Conservation (phyloP, 2,888 invertebrate species). For the Acrobasis suavella region DNA sequence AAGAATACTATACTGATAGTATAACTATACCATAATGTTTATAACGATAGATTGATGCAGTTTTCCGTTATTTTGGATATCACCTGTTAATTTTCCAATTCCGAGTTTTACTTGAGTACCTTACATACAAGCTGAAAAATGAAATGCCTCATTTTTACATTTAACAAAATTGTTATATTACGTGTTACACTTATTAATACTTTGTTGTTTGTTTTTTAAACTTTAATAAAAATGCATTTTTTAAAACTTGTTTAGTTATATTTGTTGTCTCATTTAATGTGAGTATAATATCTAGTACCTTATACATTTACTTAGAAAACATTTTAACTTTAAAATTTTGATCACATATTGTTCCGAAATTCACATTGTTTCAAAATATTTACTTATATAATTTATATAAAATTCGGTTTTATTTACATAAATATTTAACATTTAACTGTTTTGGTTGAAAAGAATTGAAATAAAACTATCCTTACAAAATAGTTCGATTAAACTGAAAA, state of each 20-base stretch:
- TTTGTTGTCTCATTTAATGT: neutral
- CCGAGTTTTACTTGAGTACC: no score
- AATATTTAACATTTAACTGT: neutral
- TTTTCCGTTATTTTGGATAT: no score
- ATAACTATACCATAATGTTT: no score
- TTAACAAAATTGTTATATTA: no score
- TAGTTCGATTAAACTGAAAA: neutral
- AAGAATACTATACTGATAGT: no score
- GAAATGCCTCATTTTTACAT: no score
- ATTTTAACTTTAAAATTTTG: slow-evolving; percentile 28
- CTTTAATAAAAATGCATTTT: neutral
- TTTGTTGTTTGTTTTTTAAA: neutral
- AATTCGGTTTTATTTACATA: slow-evolving; percentile 7
- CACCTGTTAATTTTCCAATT: no score
- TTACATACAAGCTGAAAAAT: no score
- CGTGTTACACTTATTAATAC: neutral
- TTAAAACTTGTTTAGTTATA: neutral
- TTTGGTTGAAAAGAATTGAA: neutral
- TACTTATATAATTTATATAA: neutral
- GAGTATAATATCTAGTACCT: neutral
- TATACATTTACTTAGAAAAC: neutral
- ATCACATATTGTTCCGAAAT: slow-evolving; percentile 36
- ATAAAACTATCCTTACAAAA: neutral
- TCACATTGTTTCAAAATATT: slow-evolving; percentile 24
- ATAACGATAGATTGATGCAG: no score